Conservation (phyloP, 2,888 invertebrate genomes). For the Allacma fusca region DNA sequence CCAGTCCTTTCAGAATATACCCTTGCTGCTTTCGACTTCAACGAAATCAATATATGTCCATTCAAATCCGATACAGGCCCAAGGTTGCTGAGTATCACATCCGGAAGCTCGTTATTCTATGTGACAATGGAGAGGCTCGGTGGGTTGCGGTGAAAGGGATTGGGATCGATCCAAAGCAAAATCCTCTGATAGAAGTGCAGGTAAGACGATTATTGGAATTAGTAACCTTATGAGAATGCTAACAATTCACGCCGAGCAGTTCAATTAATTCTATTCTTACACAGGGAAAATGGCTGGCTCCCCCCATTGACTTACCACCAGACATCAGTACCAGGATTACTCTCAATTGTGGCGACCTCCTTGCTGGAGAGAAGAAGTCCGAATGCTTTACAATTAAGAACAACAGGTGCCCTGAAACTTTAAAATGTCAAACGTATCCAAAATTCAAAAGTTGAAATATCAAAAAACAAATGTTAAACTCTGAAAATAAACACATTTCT, state of each 20-base stretch:
- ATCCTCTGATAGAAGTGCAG: background rate
- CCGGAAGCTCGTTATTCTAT: constrained; percentile 53
- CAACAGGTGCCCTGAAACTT: constrained; percentile 38
- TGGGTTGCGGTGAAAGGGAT: constrained; percentile 54
- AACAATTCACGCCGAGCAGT: background rate
- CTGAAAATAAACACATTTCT: too few relatives aligned
- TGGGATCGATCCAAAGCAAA: constrained; percentile 45
- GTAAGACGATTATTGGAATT: background rate
- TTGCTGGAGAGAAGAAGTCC: constrained; percentile 42
- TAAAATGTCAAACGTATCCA: background rate
- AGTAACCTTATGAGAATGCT: too few relatives aligned
- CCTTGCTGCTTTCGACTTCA: constrained; percentile 51
- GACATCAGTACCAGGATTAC: constrained; percentile 44
- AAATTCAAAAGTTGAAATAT: constrained; percentile 17
- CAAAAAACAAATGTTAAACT: background rate
- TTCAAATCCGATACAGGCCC: constrained; percentile 49
- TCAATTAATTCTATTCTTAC: too few relatives aligned
- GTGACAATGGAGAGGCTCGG: constrained; percentile 57
- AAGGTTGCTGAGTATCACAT: constrained; percentile 43
- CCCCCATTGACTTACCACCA: constrained; percentile 51
- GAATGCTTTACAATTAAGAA: constrained; percentile 47
- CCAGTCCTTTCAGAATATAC: constrained; percentile 46
- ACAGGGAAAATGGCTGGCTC: constrained; percentile 49
- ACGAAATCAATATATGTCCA: constrained; percentile 46
- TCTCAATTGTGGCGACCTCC: constrained; percentile 51